Percentiles rank a stretch among this genome's conserved stretches.
These are phyloP conservation scores for Amphiprion clarkii DNA, from an alignment of 2,797 vertebrate species.

Conservation along the genomic window DNA sequence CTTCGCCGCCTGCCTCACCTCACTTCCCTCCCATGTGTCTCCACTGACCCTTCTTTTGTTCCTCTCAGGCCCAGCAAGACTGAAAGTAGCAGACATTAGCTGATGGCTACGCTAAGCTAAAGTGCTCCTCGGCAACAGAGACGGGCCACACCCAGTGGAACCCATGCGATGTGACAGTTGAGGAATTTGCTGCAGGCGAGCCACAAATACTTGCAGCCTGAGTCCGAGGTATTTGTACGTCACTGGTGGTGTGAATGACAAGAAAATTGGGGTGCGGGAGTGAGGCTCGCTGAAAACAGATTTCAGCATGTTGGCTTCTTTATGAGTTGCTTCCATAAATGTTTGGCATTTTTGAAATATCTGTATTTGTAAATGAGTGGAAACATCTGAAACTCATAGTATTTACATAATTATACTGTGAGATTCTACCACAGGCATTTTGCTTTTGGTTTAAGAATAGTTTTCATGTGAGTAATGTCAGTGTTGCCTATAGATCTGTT, in stretches of 20 bases:
- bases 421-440: not conserved
- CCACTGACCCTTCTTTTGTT: slow-evolving; percentile 13
- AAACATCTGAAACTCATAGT: not conserved
- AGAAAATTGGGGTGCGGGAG: slow-evolving; percentile 43
- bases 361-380: slow-evolving; percentile 9
- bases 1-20: not conserved
- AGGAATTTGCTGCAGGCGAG: slow-evolving; percentile 83
- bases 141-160: slow-evolving; percentile 72
- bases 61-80: slow-evolving; percentile 21
- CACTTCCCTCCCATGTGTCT: not conserved
- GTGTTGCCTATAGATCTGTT: too few relatives aligned
- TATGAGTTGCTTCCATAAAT: slow-evolving; percentile 30
- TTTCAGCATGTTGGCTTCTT: slow-evolving; percentile 28
- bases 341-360: slow-evolving; percentile 40
- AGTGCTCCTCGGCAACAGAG: slow-evolving; percentile 33
- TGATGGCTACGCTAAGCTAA: slow-evolving; percentile 7
- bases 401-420: not conserved
- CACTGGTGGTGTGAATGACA: slow-evolving; percentile 61
- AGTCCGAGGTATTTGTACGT: slow-evolving; percentile 65
- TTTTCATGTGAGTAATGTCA: too few relatives aligned
- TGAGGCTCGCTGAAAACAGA: slow-evolving; percentile 40
- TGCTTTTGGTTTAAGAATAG: too few relatives aligned
- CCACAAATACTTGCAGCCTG: slow-evolving; percentile 80
- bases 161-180: slow-evolving; percentile 73
- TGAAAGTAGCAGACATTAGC: slow-evolving; percentile 28